These are phyloP conservation scores for Enteromius viviparus DNA, from an alignment of 2,797 vertebrate genomes.

Conservation along the genomic window DNA sequence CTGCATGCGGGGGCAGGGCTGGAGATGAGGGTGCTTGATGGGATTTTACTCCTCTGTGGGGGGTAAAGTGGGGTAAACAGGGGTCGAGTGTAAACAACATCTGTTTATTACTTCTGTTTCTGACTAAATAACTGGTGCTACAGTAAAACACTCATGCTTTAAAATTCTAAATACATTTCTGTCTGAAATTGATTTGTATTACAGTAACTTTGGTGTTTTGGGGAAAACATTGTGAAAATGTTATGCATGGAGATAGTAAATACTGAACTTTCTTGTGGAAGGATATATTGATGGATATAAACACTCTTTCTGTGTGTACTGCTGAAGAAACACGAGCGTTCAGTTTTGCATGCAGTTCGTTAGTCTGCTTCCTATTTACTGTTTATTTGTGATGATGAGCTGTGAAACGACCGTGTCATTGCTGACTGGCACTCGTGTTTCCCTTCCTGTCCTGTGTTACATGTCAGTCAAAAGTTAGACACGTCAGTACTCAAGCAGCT, in stretches of 20 bases:
- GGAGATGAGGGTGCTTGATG: neutral
- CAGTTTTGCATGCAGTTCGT: neutral
- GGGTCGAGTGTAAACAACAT: constrained; percentile 5
- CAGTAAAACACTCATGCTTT: neutral
- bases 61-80: neutral
- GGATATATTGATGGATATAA: neutral
- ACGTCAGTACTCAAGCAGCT: neutral
- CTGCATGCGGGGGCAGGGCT: neutral
- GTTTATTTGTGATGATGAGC: constrained; percentile 49
- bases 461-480: neutral
- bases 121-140: neutral
- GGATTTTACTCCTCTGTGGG: neutral
- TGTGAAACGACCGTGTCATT: constrained; percentile 46
- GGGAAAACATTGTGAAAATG: neutral
- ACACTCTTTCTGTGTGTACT: neutral
- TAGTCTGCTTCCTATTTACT: constrained; percentile 20
- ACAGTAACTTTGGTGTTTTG: neutral
- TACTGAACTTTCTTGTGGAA: neutral
- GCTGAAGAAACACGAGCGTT: neutral
- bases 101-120: neutral
- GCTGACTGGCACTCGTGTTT: constrained; percentile 37
- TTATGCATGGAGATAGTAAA: neutral
- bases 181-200: neutral
- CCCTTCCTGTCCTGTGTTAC: neutral
- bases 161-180: neutral